Evolutionary conservation across 2,888 invertebrate genomes (phyloP).

Genomic region (Orchesellides sinensis): DNA sequence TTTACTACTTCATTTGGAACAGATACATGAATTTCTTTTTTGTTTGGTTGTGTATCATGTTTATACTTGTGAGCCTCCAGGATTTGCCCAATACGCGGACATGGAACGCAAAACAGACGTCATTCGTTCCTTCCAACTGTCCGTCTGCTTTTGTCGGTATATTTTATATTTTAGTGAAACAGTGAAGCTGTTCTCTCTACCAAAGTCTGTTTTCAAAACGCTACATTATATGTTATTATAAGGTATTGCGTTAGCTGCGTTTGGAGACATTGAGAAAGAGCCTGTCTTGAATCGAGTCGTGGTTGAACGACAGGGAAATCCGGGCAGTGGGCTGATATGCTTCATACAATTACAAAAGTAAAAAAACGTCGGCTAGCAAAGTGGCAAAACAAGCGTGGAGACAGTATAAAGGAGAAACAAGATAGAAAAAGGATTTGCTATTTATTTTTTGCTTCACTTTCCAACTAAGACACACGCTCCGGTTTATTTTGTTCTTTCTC

Average conservation of each 20-base stretch:
- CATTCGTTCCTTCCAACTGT: background rate
- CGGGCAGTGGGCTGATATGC: constrained; percentile 38
- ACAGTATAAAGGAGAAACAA: constrained; percentile 21
- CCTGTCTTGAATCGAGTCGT: background rate
- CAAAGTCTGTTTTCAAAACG: background rate
- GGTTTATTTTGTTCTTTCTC: constrained; percentile 36
- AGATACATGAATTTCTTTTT: constrained; percentile 57
- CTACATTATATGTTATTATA: too few relatives aligned
- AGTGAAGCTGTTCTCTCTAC: background rate
- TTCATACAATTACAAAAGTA: background rate
- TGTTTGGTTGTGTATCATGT: constrained; percentile 29
- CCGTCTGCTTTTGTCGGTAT: constrained; percentile 41
- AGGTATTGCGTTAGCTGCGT: background rate
- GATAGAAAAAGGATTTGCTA: constrained; percentile 44
- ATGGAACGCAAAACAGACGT: constrained; percentile 3
- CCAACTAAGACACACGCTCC: background rate
- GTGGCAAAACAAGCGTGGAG: constrained; percentile 15
- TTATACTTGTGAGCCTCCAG: background rate
- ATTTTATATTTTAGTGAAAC: constrained; percentile 25
- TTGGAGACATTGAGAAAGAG: background rate
- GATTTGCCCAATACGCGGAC: background rate
- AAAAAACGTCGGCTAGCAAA: constrained; percentile 27
- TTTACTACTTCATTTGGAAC: constrained; percentile 63
- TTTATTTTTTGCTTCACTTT: constrained; percentile 34
- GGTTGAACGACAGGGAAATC: constrained; percentile 43